Evolutionary conservation across 2,888 invertebrate genomes (phyloP).

Genomic region (Nephrotoma guestfalica): DNA sequence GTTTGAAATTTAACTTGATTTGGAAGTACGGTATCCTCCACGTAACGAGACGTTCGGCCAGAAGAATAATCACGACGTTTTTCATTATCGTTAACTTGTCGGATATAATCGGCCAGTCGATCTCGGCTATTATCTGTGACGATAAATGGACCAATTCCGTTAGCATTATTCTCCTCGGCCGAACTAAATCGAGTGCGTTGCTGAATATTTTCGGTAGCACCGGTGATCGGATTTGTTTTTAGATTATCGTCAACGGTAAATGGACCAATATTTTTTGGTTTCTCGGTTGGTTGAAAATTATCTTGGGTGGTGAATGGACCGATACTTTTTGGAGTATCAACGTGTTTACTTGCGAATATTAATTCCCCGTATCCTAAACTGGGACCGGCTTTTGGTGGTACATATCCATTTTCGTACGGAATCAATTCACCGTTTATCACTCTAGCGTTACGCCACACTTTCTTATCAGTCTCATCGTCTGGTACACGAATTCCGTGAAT

Average conservation of each 20-base stretch:
- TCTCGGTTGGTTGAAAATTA: conserved; percentile 34
- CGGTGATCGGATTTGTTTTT: conserved; percentile 20
- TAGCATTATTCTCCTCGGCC: conserved; percentile 27
- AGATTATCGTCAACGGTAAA: conserved; percentile 45
- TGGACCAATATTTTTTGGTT: conserved; percentile 32
- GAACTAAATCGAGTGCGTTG: conserved; percentile 19
- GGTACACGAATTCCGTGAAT: conserved; percentile 72
- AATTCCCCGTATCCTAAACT: conserved; percentile 7
- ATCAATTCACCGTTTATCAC: conserved; percentile 72
- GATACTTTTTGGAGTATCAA: conserved; percentile 12
- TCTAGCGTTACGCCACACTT: conserved; percentile 76
- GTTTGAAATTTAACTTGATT: conserved; percentile 22
- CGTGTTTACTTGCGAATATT: conserved; percentile 6
- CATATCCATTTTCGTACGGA: conserved; percentile 56
- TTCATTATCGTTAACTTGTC: conserved; percentile 50
- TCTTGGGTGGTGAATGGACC: conserved; percentile 48
- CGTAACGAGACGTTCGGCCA: conserved; percentile 30
- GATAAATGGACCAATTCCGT: conserved; percentile 44
- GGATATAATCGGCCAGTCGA: conserved; percentile 46
- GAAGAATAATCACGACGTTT: conserved; percentile 44
- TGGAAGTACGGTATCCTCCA: conserved; percentile 36
- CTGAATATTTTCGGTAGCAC: background rate
- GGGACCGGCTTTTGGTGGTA: conserved; percentile 40
- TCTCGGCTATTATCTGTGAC: conserved; percentile 45
- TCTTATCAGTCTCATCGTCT: conserved; percentile 68